A percentile compares a stretch with the other conserved stretches of the same genome.
These are phyloP conservation scores for Anastrepha ludens DNA, from an alignment of 1,140 invertebrate species.

Conservation along the genomic window DNA sequence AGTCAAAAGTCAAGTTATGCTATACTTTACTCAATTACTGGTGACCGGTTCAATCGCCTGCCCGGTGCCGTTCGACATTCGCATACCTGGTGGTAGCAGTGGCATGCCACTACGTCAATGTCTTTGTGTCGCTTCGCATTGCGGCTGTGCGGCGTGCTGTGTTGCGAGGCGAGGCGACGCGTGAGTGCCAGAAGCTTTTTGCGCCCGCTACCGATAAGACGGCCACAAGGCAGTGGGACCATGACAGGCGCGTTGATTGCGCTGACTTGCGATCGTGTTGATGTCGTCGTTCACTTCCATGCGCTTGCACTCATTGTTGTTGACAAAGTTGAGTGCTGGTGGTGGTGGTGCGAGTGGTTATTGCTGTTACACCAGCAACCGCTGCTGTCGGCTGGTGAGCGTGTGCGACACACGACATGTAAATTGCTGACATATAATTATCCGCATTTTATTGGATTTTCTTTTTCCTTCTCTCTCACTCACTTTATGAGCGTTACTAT, in stretches of 20 bases:
- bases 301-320: conserved; percentile 43
- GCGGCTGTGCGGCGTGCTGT: neutral
- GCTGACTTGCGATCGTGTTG: conserved; percentile 60
- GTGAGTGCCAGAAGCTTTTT: conserved; percentile 74
- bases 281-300: conserved; percentile 43
- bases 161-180: conserved; percentile 56
- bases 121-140: neutral
- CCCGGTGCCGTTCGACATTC: neutral
- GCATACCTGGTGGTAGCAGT: conserved; percentile 15
- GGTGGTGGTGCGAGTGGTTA: neutral
- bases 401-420: conserved; percentile 66
- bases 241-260: conserved; percentile 69
- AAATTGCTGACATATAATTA: conserved; percentile 64
- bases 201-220: conserved; percentile 70
- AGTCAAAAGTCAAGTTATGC: conserved; percentile 12
- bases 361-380: neutral
- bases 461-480: neutral
- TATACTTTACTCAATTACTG: conserved; percentile 13
- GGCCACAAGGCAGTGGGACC: conserved; percentile 23
- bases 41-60: neutral
- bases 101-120: conserved; percentile 2
- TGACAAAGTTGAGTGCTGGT: neutral
- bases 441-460: conserved; percentile 23
- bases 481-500: neutral
- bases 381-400: neutral